Conservation (phyloP, 64 coral and sea anemone genomes). For the Montipora capricornis region DNA sequence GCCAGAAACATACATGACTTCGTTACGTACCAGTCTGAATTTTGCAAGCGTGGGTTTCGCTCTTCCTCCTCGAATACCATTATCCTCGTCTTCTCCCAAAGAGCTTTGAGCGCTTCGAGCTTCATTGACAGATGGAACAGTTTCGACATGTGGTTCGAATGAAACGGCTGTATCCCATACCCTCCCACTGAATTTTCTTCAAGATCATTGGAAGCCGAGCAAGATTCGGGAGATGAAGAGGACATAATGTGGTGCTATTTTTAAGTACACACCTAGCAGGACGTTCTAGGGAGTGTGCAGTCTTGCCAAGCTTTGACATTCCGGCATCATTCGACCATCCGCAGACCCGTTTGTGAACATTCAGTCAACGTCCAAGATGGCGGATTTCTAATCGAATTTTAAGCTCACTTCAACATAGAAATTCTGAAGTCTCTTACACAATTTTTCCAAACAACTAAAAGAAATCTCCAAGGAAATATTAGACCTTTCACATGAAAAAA, state of each 20-base stretch:
- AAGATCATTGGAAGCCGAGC: background rate
- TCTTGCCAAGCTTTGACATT: background rate
- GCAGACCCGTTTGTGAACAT: background rate
- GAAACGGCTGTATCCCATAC: background rate
- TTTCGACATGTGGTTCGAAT: background rate
- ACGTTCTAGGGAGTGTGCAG: background rate
- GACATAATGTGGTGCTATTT: background rate
- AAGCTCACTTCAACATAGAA: background rate
- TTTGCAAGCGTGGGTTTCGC: background rate
- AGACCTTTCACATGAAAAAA: background rate
- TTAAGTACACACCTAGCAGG: background rate
- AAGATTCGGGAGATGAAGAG: background rate
- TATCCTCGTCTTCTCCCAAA: background rate
- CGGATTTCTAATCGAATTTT: background rate
- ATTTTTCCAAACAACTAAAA: background rate
- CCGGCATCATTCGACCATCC: background rate
- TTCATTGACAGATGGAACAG: background rate
- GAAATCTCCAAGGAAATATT: background rate
- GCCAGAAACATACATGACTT: slow-evolving; percentile 28
- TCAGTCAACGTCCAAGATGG: background rate
- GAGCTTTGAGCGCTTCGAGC: background rate
- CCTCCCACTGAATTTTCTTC: background rate
- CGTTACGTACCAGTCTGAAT: background rate
- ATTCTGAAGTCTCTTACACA: background rate
- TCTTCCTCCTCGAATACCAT: background rate